Percentiles rank a stretch among this genome's conserved stretches.
Evolutionary conservation across 2,113 vertebrate species (phyloP).

Genomic region (Corynorhinus townsendii): DNA sequence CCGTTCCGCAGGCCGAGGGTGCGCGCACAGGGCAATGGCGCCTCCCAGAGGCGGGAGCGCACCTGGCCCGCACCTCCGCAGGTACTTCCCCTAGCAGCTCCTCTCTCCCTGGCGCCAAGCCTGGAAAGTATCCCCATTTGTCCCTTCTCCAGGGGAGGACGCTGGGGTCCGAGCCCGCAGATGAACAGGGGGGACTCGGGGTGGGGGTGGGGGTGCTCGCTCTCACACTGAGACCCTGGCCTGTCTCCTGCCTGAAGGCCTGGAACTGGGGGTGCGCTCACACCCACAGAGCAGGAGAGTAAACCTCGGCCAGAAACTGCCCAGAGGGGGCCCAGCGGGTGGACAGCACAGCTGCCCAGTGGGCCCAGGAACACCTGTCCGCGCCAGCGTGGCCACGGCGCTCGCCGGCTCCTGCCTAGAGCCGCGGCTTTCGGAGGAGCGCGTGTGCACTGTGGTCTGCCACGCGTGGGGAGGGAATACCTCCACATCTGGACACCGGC

Average conservation of each 20-base stretch:
- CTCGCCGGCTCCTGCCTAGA: background rate
- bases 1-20: background rate
- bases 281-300: background rate
- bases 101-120: background rate
- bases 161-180: rapidly evolving
- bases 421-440: background rate
- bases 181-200: background rate
- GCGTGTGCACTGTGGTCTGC: too few species aligned
- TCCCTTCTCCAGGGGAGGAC: background rate
- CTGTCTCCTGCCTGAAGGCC: background rate
- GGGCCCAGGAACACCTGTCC: too few species aligned
- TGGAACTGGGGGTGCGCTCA: background rate
- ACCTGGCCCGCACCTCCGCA: background rate
- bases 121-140: rapidly evolving
- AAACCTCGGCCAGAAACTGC: background rate
- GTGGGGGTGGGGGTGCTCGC: background rate
- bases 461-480: background rate
- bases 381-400: too few species aligned
- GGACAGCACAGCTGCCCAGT: background rate
- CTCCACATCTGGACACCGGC: background rate
- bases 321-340: background rate
- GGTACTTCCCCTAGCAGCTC: background rate
- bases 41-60: conserved; percentile 62
- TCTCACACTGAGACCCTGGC: background rate
- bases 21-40: conserved; percentile 42